Evolutionary conservation across 2,797 vertebrate species (phyloP).

Genomic region (Epinephelus awoara): DNA sequence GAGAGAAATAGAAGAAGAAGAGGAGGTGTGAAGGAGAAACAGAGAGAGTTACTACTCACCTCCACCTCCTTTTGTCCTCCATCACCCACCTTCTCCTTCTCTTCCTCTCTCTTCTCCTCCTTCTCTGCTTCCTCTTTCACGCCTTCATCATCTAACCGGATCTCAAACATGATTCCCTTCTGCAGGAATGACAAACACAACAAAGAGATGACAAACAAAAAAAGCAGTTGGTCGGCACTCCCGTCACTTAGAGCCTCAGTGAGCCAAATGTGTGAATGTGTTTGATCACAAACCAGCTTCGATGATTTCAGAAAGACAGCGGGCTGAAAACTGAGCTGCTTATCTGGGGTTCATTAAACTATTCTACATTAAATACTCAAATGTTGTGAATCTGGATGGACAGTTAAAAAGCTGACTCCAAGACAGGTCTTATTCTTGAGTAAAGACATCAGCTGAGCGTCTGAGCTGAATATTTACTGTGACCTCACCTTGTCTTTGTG

Average conservation of each 20-base stretch:
- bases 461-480: not conserved
- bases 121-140: constrained; percentile 47
- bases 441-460: not conserved
- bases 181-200: constrained; percentile 45
- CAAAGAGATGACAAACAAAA: not conserved
- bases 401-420: not conserved
- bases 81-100: constrained; percentile 29
- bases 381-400: too few species aligned
- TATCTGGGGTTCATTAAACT: too few species aligned
- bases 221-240: too few species aligned
- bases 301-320: too few species aligned
- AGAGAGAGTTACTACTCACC: not conserved
- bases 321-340: too few species aligned
- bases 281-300: too few species aligned
- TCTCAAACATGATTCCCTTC: constrained; percentile 94
- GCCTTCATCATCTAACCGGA: constrained; percentile 82
- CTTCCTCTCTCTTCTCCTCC: constrained; percentile 26
- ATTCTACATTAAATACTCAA: too few species aligned
- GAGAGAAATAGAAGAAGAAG: not conserved
- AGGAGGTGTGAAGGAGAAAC: not conserved
- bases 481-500: constrained; percentile 83
- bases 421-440: not conserved
- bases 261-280: too few species aligned
- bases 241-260: too few species aligned
- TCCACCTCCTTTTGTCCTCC: constrained; percentile 19